Conservation (phyloP, 1,140 invertebrate genomes). For the Tetramorium parvispinum region DNA sequence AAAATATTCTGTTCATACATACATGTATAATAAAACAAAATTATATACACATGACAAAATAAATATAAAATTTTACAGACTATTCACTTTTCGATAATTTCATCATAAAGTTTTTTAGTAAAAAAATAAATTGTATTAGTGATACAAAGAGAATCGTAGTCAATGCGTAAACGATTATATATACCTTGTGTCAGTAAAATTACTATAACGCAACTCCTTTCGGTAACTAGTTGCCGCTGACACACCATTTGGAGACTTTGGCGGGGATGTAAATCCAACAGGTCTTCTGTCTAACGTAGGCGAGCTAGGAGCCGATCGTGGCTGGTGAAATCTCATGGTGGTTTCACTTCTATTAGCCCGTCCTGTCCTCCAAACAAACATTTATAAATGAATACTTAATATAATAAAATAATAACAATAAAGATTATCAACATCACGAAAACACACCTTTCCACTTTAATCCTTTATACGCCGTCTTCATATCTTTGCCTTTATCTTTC, state of each 20-base stretch:
- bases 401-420: constrained; percentile 16
- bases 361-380: constrained; percentile 70
- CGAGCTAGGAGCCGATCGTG: constrained; percentile 89
- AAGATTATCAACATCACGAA: constrained; percentile 18
- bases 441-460: constrained; percentile 88
- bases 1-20: no score
- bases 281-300: constrained; percentile 87
- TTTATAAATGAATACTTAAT: constrained; percentile 32
- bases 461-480: constrained; percentile 91
- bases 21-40: no score
- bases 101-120: no score
- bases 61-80: no score
- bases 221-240: constrained; percentile 85
- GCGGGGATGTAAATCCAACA: constrained; percentile 81
- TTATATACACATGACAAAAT: no score
- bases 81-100: no score
- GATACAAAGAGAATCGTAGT: constrained; percentile 31
- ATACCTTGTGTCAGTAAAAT: constrained; percentile 84
- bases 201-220: constrained; percentile 84
- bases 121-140: neutral
- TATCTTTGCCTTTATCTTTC: constrained; percentile 91
- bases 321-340: constrained; percentile 83
- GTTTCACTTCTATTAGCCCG: constrained; percentile 83
- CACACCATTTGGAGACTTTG: constrained; percentile 82
- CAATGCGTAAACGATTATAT: constrained; percentile 58